phyloP scores from a whole-genome alignment of 2,888 invertebrate species.

The Dynastes maya region DNA sequence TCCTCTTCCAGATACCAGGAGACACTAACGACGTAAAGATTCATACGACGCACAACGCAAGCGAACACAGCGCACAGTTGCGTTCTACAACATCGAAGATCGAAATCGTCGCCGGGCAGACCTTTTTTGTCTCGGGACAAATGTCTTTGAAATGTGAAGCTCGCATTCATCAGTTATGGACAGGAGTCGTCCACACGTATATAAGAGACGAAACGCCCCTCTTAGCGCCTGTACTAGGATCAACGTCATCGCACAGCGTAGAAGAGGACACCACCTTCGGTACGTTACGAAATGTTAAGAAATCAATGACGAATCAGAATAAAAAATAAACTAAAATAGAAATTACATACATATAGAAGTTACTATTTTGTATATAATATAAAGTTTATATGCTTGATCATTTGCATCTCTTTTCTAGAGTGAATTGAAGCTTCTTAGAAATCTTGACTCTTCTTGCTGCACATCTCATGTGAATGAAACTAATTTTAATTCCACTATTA shows the following conservation, averaged over 20 bases:
- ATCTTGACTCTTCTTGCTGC: too few species aligned
- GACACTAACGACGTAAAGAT: slow-evolving; percentile 61
- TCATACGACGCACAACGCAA: slow-evolving; percentile 58
- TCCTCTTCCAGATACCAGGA: slow-evolving; percentile 59
- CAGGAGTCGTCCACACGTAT: slow-evolving; percentile 60
- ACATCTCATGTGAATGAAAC: too few species aligned
- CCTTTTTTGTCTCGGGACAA: slow-evolving; percentile 56
- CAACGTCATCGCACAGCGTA: slow-evolving; percentile 69
- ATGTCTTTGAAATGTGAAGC: slow-evolving; percentile 65
- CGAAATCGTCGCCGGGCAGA: slow-evolving; percentile 54
- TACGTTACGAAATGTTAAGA: slow-evolving; percentile 7
- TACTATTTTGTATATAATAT: too few species aligned
- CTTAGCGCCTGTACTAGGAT: slow-evolving; percentile 66
- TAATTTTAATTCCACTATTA: too few species aligned
- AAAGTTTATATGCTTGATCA: too few species aligned
- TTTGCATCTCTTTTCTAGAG: too few species aligned
- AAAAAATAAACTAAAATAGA: too few species aligned
- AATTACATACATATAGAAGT: too few species aligned
- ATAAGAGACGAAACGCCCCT: slow-evolving; percentile 66
- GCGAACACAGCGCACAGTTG: slow-evolving; percentile 60
- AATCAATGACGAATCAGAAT: neutral
- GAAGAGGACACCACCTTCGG: slow-evolving; percentile 58
- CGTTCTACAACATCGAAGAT: slow-evolving; percentile 64
- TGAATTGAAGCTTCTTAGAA: too few species aligned
- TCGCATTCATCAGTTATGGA: slow-evolving; percentile 64